These are phyloP conservation scores for Cirrhinus mrigala DNA, from an alignment of 2,797 vertebrate species.

Conservation along the genomic window DNA sequence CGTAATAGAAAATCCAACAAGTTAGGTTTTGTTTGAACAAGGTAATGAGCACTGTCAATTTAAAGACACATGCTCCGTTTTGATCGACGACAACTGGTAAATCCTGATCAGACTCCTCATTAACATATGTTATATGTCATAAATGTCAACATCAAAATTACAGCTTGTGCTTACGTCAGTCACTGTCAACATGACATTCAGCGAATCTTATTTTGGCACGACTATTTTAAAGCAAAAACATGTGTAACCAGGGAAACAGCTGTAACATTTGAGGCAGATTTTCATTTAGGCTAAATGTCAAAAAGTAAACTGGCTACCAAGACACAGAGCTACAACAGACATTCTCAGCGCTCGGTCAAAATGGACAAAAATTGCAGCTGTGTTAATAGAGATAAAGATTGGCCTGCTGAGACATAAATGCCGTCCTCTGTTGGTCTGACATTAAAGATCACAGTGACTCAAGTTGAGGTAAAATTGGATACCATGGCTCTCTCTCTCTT, in stretches of 20 bases:
- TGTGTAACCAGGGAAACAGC: conserved; percentile 19
- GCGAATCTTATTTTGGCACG: not conserved
- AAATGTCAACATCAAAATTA: conserved; percentile 41
- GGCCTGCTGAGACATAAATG: conserved; percentile 70
- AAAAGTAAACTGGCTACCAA: conserved; percentile 38
- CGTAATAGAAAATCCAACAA: conserved; percentile 12
- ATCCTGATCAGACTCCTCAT: conserved; percentile 22
- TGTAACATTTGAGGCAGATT: conserved; percentile 32
- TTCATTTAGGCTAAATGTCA: conserved; percentile 47
- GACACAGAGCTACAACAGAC: conserved; percentile 11
- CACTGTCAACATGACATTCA: conserved; percentile 24
- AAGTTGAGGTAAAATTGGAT: conserved; percentile 41
- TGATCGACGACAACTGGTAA: conserved; percentile 15
- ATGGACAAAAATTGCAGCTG: conserved; percentile 56
- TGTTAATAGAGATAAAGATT: conserved; percentile 69
- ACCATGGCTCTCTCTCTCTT: conserved; percentile 17
- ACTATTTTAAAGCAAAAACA: conserved; percentile 33
- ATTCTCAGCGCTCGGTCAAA: conserved; percentile 6
- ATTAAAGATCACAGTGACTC: conserved; percentile 53
- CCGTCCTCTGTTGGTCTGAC: conserved; percentile 69
- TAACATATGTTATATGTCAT: conserved; percentile 25
- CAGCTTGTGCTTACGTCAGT: conserved; percentile 15
- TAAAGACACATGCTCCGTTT: conserved; percentile 15
- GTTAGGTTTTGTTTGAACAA: conserved; percentile 23
- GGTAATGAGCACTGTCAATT: conserved; percentile 26